Conservation (phyloP, 2,888 invertebrate species). For the Drosophila sordidula region DNA sequence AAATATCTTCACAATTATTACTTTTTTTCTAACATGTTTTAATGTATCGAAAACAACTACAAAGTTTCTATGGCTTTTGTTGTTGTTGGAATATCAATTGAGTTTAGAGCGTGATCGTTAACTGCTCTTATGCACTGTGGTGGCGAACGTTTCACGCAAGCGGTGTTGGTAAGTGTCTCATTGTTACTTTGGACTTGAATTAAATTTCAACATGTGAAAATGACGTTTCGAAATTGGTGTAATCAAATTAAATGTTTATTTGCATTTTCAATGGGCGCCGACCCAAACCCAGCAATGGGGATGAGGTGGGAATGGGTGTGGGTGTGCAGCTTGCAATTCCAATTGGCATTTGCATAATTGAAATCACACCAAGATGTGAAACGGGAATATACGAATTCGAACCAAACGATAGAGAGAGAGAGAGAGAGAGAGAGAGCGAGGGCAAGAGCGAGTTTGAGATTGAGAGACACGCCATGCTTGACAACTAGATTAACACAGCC, state of each 20-base stretch:
- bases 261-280: slow-evolving; percentile 36
- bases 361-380: slow-evolving; percentile 21
- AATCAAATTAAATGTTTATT: slow-evolving; percentile 61
- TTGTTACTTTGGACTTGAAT: slow-evolving; percentile 70
- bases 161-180: slow-evolving; percentile 46
- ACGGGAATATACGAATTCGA: slow-evolving; percentile 29
- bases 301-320: background rate
- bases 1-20: background rate
- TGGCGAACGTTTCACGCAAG: slow-evolving; percentile 22
- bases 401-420: slow-evolving; percentile 4
- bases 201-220: slow-evolving; percentile 56
- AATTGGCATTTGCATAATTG: slow-evolving; percentile 54
- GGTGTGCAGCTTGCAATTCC: slow-evolving; percentile 26
- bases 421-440: slow-evolving; percentile 7
- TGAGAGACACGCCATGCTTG: slow-evolving; percentile 49
- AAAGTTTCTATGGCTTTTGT: too few species aligned
- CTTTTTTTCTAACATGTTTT: too few species aligned
- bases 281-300: background rate
- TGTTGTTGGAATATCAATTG: background rate
- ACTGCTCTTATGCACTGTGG: slow-evolving; percentile 37
- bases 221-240: slow-evolving; percentile 65
- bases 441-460: background rate
- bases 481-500: slow-evolving; percentile 68
- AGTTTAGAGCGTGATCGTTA: background rate
- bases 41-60: too few species aligned